Base-by-base conservation (phyloP, 2,888 invertebrate species). In the Aromia moschata region DNA sequence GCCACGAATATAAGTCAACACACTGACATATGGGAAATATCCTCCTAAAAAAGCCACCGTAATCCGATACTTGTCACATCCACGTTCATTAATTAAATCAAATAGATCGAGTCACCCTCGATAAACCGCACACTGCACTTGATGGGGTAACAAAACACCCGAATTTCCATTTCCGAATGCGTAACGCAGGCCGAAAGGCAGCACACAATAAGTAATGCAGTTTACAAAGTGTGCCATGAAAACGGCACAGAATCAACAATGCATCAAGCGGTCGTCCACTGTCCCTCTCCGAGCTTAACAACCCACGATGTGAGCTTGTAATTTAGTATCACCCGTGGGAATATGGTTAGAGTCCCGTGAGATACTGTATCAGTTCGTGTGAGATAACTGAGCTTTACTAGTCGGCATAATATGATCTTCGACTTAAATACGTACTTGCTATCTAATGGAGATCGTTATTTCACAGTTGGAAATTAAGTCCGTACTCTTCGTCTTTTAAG, bases 291-390 rank as follows among this genome's bases (percentile, higher is more conserved):
- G 2, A 11, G 41, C 15, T 16, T 18, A 41, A 16, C 30, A 14
- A 30, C 30, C 18, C 20, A 1, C 40, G 16, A 40, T 47, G 18
- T 46, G 41, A 40, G 38, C 38, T 40, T 54, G 44, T 45, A 49
- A 53, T 51, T 58, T 46, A 51, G 58, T 56, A 47, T 60, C 56
- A 65, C 68, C 66, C 68, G 68, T 68, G 68, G 68, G 68, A 66
- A 66, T 58, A 14, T 30, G 14, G 16, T 17, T 43, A 46, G 43
- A 54, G 51, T 67, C 65, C 64, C 65, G 58, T 55, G 64, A 58
- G 68, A 68, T 57, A 58, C 37, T 58, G 15, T 25, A 30, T 51
- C 31, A 30, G n/a, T 15, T 51, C 51, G 25, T 51, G 51, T 40
- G 51, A 38, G 51, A 40, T 16, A 40, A 15, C 25, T 40, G 7